phyloP scores from a whole-genome alignment of 2,888 invertebrate species.

The Campoplex nolae region DNA sequence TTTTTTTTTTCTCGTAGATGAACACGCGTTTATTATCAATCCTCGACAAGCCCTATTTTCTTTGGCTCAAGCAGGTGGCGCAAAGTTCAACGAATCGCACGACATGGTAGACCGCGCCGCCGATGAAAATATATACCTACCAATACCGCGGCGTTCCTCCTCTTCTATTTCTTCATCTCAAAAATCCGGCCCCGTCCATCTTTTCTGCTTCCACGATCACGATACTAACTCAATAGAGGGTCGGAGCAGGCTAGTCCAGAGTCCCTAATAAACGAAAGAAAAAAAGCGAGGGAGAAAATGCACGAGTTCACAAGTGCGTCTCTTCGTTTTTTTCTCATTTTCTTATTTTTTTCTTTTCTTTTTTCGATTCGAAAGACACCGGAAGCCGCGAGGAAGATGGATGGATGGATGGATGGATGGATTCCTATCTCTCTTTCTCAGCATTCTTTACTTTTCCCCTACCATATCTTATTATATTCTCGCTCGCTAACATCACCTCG shows the following conservation, averaged over 20 bases:
- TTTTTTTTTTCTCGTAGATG: background rate
- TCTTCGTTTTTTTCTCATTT: constrained; percentile 6
- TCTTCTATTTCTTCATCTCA: background rate
- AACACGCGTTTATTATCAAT: constrained; percentile 17
- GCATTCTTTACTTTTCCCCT: background rate
- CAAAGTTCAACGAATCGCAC: constrained; percentile 38
- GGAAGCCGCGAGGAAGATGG: constrained; percentile 21
- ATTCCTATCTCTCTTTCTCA: constrained; percentile 11
- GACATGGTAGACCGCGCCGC: background rate
- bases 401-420: constrained; percentile 24
- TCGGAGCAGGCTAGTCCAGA: background rate
- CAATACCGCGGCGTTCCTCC: constrained; percentile 1
- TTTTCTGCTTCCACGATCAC: constrained; percentile 25
- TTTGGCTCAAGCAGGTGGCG: constrained; percentile 21
- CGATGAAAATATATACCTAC: background rate
- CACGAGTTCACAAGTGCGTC: background rate
- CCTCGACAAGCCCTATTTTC: background rate
- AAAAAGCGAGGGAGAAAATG: background rate
- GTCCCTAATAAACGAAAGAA: constrained; percentile 27
- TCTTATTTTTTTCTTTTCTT: background rate
- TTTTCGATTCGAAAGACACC: constrained; percentile 49
- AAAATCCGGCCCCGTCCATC: constrained; percentile 9
- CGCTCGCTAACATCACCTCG: background rate
- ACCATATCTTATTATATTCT: too few relatives aligned
- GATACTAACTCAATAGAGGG: constrained; percentile 26